Base-by-base conservation (phyloP, 2,797 vertebrate genomes). In the Arnoldichthys spilopterus region DNA sequence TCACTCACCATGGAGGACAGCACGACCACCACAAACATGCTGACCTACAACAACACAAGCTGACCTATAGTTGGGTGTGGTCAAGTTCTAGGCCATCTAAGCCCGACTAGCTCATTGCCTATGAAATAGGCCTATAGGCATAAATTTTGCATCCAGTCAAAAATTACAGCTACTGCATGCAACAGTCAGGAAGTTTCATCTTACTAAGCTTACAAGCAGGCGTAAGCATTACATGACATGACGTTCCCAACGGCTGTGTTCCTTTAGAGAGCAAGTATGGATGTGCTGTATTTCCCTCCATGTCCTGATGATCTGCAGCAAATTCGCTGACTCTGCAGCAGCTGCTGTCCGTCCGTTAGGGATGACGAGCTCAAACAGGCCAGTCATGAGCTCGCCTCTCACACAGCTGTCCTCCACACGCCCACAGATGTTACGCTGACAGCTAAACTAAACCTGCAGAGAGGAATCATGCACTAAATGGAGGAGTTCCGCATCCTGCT, bases 401-500 rank as follows among this genome's bases (percentile, higher is more conserved):
- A 72, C 45, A 63, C 72, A 78, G 67, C 78, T 83, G 78, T 78
- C 77, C 76, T 51, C 68, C 34, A 24, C 69, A 69, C n/a, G 32
- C 58, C 9, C 63, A 82, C 80, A 79, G 77, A 73, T 79, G 77
- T 78, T 72, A 69, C 53, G n/a, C 51, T 73, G 73, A 64, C 45
- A 64, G 74, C 43, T 64, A 70, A 24, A 51, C 51, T 22, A 37
- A 73, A 78, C 72, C 69, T 51, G 59, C 59, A 45, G 37, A 49
- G 64, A 67, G 66, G 47, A 45, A 68, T 28, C 0, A 18, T 45
- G 59, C 28, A 40, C 51, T 47, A 76, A 76, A 67, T 67, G 59
- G 2, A 76, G 56, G 63, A 73, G 18, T 7, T 37, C 24, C 15
- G 32, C 53, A 30, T 43, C 68, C 45, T 77, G 28, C 43, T 51